phyloP scores from a whole-genome alignment of 2,797 vertebrate species.

The Anomalospiza imberbis region DNA sequence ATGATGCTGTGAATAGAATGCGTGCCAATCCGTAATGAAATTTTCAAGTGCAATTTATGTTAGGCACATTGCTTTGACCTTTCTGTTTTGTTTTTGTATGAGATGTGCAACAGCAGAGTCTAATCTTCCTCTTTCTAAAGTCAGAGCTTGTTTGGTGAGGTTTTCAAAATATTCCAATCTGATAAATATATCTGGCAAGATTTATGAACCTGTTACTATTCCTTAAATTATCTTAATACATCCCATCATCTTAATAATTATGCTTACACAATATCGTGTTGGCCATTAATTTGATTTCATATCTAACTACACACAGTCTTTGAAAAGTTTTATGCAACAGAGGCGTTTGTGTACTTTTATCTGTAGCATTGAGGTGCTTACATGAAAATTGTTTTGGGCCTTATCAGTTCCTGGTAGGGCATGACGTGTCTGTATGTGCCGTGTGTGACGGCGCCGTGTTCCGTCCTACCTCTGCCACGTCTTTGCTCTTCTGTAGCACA shows the following conservation, averaged over 20 bases:
- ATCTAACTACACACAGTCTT: constrained; percentile 3
- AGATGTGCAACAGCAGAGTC: constrained; percentile 14
- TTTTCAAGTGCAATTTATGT: constrained; percentile 49
- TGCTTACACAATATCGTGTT: constrained; percentile 34
- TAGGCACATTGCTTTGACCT: constrained; percentile 26
- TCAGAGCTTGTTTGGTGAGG: constrained; percentile 40
- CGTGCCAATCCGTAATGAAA: constrained; percentile 16
- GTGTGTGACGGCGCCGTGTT: rapidly evolving
- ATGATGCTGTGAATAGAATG: background rate
- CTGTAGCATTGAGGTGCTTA: background rate
- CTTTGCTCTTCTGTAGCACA: background rate
- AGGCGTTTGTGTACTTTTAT: background rate
- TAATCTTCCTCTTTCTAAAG: constrained; percentile 50
- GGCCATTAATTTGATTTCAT: constrained; percentile 50
- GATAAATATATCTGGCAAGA: constrained; percentile 50
- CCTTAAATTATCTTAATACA: constrained; percentile 48
- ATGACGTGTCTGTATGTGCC: background rate
- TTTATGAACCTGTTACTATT: constrained; percentile 32
- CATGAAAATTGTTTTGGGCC: background rate
- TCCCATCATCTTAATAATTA: constrained; percentile 48
- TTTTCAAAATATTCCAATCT: constrained; percentile 41
- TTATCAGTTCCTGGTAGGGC: background rate
- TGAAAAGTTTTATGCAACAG: constrained; percentile 46
- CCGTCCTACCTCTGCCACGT: background rate
- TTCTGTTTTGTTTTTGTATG: constrained; percentile 54